Base-by-base conservation (phyloP, 2,797 vertebrate genomes). In the Margarornis squamiger region DNA sequence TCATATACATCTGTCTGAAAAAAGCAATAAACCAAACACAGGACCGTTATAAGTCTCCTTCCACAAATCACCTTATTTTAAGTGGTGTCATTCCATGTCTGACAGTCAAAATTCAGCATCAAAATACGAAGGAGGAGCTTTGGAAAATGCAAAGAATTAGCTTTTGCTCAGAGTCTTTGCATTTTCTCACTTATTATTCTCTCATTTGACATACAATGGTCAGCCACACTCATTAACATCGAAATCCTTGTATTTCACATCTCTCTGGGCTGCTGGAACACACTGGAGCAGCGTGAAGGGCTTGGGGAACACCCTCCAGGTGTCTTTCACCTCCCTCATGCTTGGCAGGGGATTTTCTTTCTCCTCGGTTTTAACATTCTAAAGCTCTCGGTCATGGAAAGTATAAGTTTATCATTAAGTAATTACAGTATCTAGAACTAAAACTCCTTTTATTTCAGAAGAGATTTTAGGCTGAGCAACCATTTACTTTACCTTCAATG, bases 371-470 rank as follows among this genome's bases (percentile, higher is more conserved):
- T 88, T 93, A 86, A 59, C 27, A 90, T 92, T 88, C 38, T 66
- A 55, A n/a, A 6, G 20, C 22, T 95, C 55, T 77, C 41, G 77
- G 43, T 83, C 65, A 48, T 32, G 14, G n/a, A 46, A 83, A 67
- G 27, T 52, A 3, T 57, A 79, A 94, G 34, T 59, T 57, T 65
- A 12, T 24, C 65, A 39, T 41, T 70, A 55, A 92, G 23, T 38
- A 94, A 93, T 72, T 75, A 87, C 23, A 91, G 76, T 51, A 54
- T 39, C 65, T 88, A 87, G 96, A 97, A 91, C 26, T 39, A 95
- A 84, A 94, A 80, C 39, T 73, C 34, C 54, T 93, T 92, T 92
- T 63, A 26, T 15, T 91, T 87, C 77, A 63, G 59, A 85, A 90
- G 86, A 85, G 14, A 62, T 93, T 38, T 71, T 49, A 74, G 51